phyloP scores from a whole-genome alignment of 2,888 invertebrate species.

The Amphipoea lucens region DNA sequence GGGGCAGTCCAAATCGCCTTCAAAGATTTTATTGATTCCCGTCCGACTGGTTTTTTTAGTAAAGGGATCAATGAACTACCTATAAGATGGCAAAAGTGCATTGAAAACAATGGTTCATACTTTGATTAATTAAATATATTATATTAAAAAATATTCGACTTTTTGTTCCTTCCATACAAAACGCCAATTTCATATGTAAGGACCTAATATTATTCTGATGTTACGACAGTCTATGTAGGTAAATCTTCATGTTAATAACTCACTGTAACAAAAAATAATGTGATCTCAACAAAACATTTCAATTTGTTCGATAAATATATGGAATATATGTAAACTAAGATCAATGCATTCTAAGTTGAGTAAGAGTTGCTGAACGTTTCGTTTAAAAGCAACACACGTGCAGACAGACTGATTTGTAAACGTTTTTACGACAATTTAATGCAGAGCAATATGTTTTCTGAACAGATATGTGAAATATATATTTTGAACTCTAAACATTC shows the following conservation, averaged over 20 bases:
- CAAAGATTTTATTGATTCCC: no score
- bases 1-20: no score
- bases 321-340: conserved; percentile 55
- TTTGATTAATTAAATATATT: no score
- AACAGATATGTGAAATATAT: conserved; percentile 41
- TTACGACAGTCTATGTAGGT: conserved; percentile 53
- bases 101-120: no score
- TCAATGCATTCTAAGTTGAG: conserved; percentile 59
- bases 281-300: conserved; percentile 21
- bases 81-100: no score
- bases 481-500: conserved; percentile 53
- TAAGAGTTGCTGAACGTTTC: conserved; percentile 33
- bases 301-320: conserved; percentile 28
- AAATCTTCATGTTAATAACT: conserved; percentile 51
- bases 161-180: no score
- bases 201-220: conserved; percentile 51
- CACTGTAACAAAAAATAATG: conserved; percentile 39
- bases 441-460: conserved; percentile 51
- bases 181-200: no score
- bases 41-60: no score
- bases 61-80: no score
- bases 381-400: conserved; percentile 54
- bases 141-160: no score
- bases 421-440: conserved; percentile 63
- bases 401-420: conserved; percentile 55